Evolutionary conservation across 2,888 invertebrate species (phyloP), one percentile per base, ranked within the genome.

Genomic region (Desoria tigrina): DNA sequence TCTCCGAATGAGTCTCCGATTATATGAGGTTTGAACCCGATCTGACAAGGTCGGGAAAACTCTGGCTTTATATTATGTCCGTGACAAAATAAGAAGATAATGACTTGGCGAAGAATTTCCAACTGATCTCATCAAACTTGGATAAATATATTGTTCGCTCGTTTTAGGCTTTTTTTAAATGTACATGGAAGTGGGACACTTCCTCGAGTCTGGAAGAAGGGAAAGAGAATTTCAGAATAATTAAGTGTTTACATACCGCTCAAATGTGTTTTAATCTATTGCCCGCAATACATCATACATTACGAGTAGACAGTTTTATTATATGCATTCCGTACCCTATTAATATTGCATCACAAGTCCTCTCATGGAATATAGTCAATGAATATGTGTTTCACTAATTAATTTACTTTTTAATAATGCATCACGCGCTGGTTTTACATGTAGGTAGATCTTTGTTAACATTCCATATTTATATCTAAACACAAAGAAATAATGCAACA

Each of bases 51-150:
- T 32, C 32, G 32, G 32, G 32, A 32, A 32, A 11, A 32, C 11
- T 11, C n/a, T n/a, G n/a, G n/a, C n/a, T n/a, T n/a, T n/a, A n/a
- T n/a, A n/a, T n/a, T n/a, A n/a, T n/a, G n/a, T n/a, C 6, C 32
- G 32, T 7, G 32, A 32, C 32, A 11, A 32, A 32, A 32, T 32
- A 32, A 7, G 32, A 4, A 11, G 11, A n/a, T n/a, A 32, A 32
- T 32, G 11, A 32, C 6, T 11, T 32, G 32, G 32, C 32, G 32
- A 32, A 45, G 18, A 57, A 57, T 23, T 42, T 57, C 56, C 56
- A 57, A 57, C 39, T 57, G 56, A 57, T 57, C 56, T 57, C 56
- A 57, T 39, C 45, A 45, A 16, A 45, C 45, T 45, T 21, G 45
- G 45, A 45, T 45, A 45, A 45, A 16, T 7, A 32, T 32, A 32